phyloP scores from a whole-genome alignment of 2,888 invertebrate genomes.

The Lithodes maja region DNA sequence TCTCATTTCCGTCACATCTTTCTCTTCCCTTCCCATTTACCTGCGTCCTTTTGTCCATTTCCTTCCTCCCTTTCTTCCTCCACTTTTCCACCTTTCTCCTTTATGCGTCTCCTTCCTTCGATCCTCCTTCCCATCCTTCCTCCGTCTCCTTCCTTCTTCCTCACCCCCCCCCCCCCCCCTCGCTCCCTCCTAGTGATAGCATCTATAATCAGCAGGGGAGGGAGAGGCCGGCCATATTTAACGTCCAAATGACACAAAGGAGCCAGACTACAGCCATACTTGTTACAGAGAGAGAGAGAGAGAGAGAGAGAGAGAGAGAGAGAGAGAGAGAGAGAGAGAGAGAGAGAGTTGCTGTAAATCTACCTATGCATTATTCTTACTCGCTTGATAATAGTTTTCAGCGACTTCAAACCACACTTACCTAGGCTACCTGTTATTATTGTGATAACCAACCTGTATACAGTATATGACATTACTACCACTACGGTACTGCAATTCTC shows the following conservation, averaged over 20 bases:
- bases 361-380: neutral
- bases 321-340: constrained; percentile 3
- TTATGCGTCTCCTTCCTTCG: neutral
- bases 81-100: neutral
- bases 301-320: constrained; percentile 1
- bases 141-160: neutral
- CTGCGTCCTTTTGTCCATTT: neutral
- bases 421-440: no score
- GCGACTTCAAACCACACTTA: no score
- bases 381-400: no score
- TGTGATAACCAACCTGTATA: no score
- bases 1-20: neutral
- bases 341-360: neutral
- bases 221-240: neutral
- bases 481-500: no score
- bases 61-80: neutral
- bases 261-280: no score
- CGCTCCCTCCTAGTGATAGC: neutral
- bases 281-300: neutral
- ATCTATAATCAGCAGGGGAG: neutral
- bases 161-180: neutral
- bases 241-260: neutral
- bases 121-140: neutral
- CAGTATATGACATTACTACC: no score
- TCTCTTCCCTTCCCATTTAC: neutral